Evolutionary conservation across 1,140 invertebrate species (phyloP), one percentile per base, ranked within the genome.

Genomic region (Tachypleus tridentatus): DNA sequence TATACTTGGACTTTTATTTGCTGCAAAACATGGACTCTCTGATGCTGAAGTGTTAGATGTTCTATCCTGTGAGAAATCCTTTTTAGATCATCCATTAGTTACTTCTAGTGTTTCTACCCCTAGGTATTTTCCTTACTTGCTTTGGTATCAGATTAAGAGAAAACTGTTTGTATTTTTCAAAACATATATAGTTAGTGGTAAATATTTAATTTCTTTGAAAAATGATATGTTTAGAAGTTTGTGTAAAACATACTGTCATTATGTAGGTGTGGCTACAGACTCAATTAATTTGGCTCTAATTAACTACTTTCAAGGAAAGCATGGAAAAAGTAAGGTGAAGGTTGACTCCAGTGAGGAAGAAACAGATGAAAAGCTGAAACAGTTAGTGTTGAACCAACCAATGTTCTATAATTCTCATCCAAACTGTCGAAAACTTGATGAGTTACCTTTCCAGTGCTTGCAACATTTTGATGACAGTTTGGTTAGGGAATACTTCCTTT

Each of bases 361-460:
- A 29, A 29, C 29, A 29, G 29, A 29, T 29, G 53, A n/a, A 54
- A n/a, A 54, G n/a, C 7, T n/a, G 7, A 54, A 54, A 54, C 7
- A 70, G 5, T 72, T 69, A 57, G 70, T 75, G 49, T 58, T 74
- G 3, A 64, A 72, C 8, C 73, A 75, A 64, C 72, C 72, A 47
- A 66, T 72, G 10, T 64, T 62, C 5, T 70, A 60, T 62, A 68
- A 64, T 78, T 78, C 51, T 73, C 86, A 85, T 73, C 86, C 85
- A 74, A 89, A 91, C 75, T 80, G 83, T n/a, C 78, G 89, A 73
- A 88, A 87, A 77, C 78, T 89, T 57, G 87, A 89, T 76, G 89
- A 93, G 77, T 78, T 92, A 57, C 89, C 89, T 62, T 87, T 84
- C 77, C 87, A 90, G 69, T 77, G 71, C 48, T 72, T 72, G 59